Base-by-base conservation (phyloP, 2,797 vertebrate species). In the Sebastes wilsoni region DNA sequence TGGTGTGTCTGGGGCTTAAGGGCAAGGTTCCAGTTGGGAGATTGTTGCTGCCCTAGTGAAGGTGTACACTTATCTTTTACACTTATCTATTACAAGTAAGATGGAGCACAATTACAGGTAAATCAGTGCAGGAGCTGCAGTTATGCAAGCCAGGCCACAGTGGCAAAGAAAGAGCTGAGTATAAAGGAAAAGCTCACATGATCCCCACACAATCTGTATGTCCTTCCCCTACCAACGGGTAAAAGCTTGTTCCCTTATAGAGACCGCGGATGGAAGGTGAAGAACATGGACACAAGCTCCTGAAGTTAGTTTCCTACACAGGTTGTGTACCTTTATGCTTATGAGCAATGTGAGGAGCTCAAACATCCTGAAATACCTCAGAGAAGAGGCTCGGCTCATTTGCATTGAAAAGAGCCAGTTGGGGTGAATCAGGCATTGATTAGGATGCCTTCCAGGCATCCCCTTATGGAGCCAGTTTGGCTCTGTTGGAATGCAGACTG, bases 401-500 rank as follows among this genome's bases (percentile, higher is more conserved):
- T 87, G 59, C 78, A 77, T 72, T 72, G 67, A 72, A 85, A 83
- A 36, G 60, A 72, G 73, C 54, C 59, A 66, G 10, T 46, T 66
- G 34, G 42, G 76, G 74, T 75, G 60, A 83, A 85, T 75, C 66
- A 20, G 56, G 55, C 64, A 86, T 78, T 81, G 81, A 86, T 89
- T 84, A 75, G 72, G 79, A 86, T 54, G 52, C 56, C 66, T 83
- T 85, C 72, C 77, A 86, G 66, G 67, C 54, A 78, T 28, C 16
- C 84, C 76, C 65, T 85, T 82, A 56, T 38, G 77, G 70, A 88
- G 65, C 67, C 55, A 84, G 69, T 30, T 54, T 56, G 82, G 61
- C 46, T 60, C n/a, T 23, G 34, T 65, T 42, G 22, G 8, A 65
- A 42, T 42, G 12, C 9, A 6, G 49, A n/a, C 4, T 49, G 10